These are phyloP conservation scores for Drosophila nr. perissopoda DNA, from an alignment of 2,888 invertebrate genomes.

Conservation along the genomic window DNA sequence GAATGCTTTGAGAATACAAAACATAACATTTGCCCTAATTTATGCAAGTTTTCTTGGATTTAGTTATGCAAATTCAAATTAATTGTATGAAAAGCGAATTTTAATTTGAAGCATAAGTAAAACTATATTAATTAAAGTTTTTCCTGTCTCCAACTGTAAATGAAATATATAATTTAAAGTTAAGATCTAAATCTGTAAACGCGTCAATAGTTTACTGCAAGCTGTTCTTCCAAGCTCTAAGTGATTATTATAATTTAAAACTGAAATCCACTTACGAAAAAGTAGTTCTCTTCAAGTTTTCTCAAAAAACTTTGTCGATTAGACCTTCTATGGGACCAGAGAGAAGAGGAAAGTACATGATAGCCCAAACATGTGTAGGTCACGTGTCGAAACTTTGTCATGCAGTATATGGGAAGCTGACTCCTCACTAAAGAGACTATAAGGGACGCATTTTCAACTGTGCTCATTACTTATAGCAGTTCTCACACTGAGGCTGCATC, in stretches of 20 bases:
- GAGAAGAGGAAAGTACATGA: neutral
- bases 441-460: conserved; percentile 8
- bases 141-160: neutral
- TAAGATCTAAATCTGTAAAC: neutral
- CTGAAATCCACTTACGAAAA: neutral
- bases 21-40: too few relatives aligned
- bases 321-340: neutral
- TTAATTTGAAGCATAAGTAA: neutral
- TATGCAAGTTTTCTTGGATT: neutral
- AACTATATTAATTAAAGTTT: neutral
- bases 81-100: neutral
- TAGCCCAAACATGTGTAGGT: neutral
- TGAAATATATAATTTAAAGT: neutral
- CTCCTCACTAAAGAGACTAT: neutral
- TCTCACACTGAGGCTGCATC: neutral
- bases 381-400: neutral
- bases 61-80: neutral
- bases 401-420: neutral
- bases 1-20: neutral
- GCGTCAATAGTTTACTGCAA: neutral
- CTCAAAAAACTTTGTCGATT: neutral
- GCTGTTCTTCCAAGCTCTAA: neutral
- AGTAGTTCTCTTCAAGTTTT: neutral
- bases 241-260: neutral
- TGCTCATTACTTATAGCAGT: neutral